These are phyloP conservation scores for Pherbina coryleti DNA, from an alignment of 2,888 invertebrate genomes.

Conservation along the genomic window DNA sequence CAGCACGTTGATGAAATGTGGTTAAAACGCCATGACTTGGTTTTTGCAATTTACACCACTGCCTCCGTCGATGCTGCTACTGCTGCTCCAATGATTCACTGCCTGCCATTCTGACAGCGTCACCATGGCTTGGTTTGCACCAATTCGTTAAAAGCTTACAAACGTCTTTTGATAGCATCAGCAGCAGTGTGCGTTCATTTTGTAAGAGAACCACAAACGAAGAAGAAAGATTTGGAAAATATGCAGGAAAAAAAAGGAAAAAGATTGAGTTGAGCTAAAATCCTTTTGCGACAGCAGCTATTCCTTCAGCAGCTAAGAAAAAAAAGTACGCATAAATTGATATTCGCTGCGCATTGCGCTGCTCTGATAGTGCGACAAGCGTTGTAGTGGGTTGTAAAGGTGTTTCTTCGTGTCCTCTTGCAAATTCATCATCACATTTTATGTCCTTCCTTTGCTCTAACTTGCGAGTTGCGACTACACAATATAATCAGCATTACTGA, in stretches of 20 bases:
- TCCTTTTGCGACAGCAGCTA: background rate
- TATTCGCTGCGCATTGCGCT: background rate
- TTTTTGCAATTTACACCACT: background rate
- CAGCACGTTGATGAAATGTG: slow-evolving; percentile 9
- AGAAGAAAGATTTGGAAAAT: background rate
- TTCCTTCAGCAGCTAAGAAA: background rate
- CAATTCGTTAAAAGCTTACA: no score
- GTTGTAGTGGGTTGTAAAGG: no score
- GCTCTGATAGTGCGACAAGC: background rate
- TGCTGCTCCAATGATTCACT: background rate
- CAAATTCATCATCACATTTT: background rate
- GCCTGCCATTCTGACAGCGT: background rate
- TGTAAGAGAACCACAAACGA: background rate
- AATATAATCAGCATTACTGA: background rate
- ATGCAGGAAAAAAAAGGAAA: background rate
- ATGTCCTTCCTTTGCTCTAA: background rate
- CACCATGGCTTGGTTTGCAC: background rate
- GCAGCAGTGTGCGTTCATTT: no score
- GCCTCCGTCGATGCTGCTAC: background rate
- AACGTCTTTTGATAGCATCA: no score
- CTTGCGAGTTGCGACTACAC: background rate
- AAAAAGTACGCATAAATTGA: background rate
- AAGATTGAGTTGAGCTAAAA: background rate
- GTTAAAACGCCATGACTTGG: background rate
- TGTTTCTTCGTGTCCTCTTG: background rate